A percentile compares a stretch with the other conserved stretches of the same genome.
Evolutionary conservation across 1,140 invertebrate species (phyloP).

Genomic region (Leptonema lineaticorne): DNA sequence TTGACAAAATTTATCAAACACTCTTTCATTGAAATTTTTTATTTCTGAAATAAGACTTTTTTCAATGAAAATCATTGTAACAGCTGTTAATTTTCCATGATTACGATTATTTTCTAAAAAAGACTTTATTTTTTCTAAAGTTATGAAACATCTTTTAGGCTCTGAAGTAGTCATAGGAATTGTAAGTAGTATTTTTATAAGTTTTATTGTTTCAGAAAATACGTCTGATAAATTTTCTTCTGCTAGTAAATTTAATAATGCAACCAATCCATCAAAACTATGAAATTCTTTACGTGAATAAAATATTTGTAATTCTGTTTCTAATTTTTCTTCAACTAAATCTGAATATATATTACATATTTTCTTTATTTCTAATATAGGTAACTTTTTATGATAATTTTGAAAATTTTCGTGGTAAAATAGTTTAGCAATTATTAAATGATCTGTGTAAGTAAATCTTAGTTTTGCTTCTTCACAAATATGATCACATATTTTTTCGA

Average conservation of each 20-base stretch:
- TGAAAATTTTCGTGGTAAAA: neutral
- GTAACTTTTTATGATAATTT: neutral
- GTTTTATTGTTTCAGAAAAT: conserved; percentile 40
- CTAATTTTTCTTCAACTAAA: conserved; percentile 3
- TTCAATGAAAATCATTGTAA: conserved; percentile 36
- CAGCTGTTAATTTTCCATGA: conserved; percentile 34
- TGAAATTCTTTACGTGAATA: conserved; percentile 37
- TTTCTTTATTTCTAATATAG: neutral
- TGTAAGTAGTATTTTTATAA: conserved; percentile 39
- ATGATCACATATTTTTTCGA: neutral
- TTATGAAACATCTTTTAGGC: conserved; percentile 38
- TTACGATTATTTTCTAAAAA: conserved; percentile 34
- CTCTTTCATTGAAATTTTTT: conserved; percentile 42
- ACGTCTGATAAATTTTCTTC: conserved; percentile 35
- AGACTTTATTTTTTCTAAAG: conserved; percentile 39
- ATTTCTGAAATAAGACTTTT: conserved; percentile 38
- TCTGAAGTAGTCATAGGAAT: conserved; percentile 38
- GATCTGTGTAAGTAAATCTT: neutral
- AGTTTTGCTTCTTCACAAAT: neutral
- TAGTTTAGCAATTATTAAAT: neutral
- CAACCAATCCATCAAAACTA: conserved; percentile 31
- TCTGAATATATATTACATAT: neutral
- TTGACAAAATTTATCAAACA: conserved; percentile 41
- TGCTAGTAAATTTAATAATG: conserved; percentile 32
- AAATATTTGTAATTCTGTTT: conserved; percentile 38